Percentiles rank a stretch among this genome's conserved stretches.
These are phyloP conservation scores for Echinarachnius parma DNA, from an alignment of 53 echinoderm and acorn worm species.

Conservation along the genomic window DNA sequence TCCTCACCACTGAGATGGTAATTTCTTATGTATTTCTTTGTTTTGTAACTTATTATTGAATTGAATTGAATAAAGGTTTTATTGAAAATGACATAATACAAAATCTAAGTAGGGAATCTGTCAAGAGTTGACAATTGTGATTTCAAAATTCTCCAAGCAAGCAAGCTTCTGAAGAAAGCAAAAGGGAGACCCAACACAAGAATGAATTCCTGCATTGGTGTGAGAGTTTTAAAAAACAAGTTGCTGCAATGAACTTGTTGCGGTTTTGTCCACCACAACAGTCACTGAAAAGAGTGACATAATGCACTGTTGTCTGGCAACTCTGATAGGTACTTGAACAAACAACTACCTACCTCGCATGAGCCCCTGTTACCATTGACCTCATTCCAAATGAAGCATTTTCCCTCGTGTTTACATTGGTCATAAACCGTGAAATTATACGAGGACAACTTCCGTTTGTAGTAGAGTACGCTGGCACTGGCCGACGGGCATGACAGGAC, in stretches of 20 bases:
- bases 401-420: not conserved
- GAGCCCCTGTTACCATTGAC: not conserved
- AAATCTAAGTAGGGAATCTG: no score
- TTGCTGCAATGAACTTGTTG: slow-evolving; percentile 3
- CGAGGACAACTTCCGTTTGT: not conserved
- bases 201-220: no score
- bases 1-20: no score
- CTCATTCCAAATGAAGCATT: slow-evolving; percentile 1
- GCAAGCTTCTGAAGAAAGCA: no score
- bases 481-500: not conserved
- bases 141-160: no score
- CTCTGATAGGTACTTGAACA: not conserved
- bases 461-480: slow-evolving; percentile 4
- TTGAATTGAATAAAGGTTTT: no score
- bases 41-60: no score
- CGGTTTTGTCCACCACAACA: not conserved
- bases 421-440: not conserved
- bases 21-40: no score
- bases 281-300: slow-evolving; percentile 12
- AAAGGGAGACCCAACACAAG: no score
- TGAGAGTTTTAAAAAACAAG: no score
- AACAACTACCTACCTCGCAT: not conserved
- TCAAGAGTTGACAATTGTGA: no score
- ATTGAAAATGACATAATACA: no score
- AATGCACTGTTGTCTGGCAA: not conserved